These are phyloP conservation scores for Poeciliopsis turrubarensis DNA, from an alignment of 2,113 vertebrate species.

Conservation along the genomic window DNA sequence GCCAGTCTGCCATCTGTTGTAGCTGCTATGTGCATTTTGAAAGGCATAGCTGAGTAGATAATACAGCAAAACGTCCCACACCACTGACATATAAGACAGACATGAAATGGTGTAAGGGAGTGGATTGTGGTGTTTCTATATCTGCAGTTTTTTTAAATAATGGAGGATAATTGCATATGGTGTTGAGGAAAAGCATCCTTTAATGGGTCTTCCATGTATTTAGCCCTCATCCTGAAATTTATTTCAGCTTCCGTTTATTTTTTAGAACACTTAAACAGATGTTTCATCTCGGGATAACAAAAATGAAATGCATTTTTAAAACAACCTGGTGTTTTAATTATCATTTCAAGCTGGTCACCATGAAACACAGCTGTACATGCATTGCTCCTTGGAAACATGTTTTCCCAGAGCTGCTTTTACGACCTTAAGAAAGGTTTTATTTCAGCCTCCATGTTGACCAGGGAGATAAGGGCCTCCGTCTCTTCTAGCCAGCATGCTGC, in stretches of 20 bases:
- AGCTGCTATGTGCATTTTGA: too few relatives aligned
- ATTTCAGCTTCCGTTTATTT: not conserved
- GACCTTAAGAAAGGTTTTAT: conserved; percentile 29
- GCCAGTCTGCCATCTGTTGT: too few relatives aligned
- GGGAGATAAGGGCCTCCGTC: conserved; percentile 24
- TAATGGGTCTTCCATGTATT: not conserved
- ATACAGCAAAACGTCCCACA: too few relatives aligned
- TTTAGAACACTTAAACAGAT: not conserved
- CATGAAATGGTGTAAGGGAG: too few relatives aligned
- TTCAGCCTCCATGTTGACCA: conserved; percentile 39
- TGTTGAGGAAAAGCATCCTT: not conserved
- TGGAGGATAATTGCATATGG: not conserved
- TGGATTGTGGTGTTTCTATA: too few relatives aligned
- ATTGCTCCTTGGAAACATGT: not conserved
- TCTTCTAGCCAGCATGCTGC: conserved; percentile 22
- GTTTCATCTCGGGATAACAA: not conserved
- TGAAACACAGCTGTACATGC: not conserved
- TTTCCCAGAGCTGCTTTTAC: conserved; percentile 1
- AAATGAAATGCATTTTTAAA: not conserved
- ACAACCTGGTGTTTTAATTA: not conserved
- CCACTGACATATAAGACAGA: too few relatives aligned
- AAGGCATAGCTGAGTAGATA: too few relatives aligned
- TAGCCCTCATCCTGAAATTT: not conserved
- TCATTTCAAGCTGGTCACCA: not conserved
- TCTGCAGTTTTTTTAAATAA: not conserved